These are phyloP conservation scores for Glaucidium brasilianum DNA, from an alignment of 2,113 vertebrate species.

Conservation along the genomic window DNA sequence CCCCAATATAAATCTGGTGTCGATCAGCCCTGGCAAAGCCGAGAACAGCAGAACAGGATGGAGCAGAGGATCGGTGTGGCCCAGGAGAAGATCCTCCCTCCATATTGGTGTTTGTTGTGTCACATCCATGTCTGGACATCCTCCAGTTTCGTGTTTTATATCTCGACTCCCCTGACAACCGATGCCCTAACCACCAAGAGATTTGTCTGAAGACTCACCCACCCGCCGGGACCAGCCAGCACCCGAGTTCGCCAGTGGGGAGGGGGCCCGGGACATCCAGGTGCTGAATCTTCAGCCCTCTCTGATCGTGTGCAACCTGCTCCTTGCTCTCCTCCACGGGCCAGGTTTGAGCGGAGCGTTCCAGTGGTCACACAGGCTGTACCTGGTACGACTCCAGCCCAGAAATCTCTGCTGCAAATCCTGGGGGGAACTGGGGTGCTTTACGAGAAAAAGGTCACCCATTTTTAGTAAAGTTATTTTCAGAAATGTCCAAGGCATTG, in stretches of 20 bases:
- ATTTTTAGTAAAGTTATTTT: not conserved
- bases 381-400: too few species aligned
- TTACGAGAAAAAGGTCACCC: not conserved
- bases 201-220: not conserved
- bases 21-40: not conserved
- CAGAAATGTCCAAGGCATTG: not conserved
- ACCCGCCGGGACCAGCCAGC: fast-evolving
- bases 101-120: fast-evolving
- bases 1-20: too few species aligned
- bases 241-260: fast-evolving
- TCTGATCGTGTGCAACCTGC: not conserved
- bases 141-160: fast-evolving
- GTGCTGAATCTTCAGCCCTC: fast-evolving
- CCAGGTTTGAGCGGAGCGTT: not conserved
- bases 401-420: not conserved
- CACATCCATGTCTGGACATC: fast-evolving
- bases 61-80: fast-evolving
- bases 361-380: fast-evolving
- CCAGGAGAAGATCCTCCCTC: not conserved
- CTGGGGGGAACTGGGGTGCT: not conserved
- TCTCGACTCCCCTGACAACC: not conserved
- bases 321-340: not conserved
- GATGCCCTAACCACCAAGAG: not conserved
- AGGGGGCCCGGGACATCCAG: not conserved
- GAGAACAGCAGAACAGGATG: fast-evolving